These are phyloP conservation scores for Drosophila emarginata DNA, from an alignment of 2,888 invertebrate genomes.

Conservation along the genomic window DNA sequence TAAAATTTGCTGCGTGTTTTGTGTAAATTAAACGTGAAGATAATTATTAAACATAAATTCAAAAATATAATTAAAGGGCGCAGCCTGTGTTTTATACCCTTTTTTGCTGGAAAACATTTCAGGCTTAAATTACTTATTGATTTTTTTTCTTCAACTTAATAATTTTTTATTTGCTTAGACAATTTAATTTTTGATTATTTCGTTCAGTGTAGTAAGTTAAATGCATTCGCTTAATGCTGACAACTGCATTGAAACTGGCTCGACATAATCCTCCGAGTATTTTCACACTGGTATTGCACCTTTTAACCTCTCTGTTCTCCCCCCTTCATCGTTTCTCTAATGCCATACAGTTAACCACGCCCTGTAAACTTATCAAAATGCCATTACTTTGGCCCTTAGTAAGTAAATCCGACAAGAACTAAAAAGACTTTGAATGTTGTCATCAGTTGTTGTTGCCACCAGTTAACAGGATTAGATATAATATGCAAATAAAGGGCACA, in stretches of 20 bases:
- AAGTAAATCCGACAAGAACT: conserved; percentile 60
- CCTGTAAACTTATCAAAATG: conserved; percentile 54
- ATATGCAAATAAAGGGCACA: conserved; percentile 69
- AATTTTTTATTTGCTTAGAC: too few species aligned
- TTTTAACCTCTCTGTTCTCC: conserved; percentile 41
- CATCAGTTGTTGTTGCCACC: conserved; percentile 52
- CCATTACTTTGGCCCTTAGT: conserved; percentile 51
- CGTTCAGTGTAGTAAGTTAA: conserved; percentile 39
- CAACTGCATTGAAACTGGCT: conserved; percentile 47
- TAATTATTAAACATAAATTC: too few species aligned
- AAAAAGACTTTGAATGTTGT: conserved; percentile 40
- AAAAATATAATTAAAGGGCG: too few species aligned
- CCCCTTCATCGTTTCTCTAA: background rate
- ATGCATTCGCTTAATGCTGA: conserved; percentile 35
- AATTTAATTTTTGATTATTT: too few species aligned
- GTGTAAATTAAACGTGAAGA: too few species aligned
- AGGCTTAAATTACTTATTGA: too few species aligned
- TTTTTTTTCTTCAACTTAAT: too few species aligned
- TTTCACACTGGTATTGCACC: conserved; percentile 72
- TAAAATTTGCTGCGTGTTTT: too few species aligned
- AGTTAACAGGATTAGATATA: conserved; percentile 66
- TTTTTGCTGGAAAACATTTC: too few species aligned
- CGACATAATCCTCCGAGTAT: conserved; percentile 61
- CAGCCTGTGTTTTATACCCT: too few species aligned
- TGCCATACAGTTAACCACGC: background rate